Evolutionary conservation across 2,888 invertebrate species (phyloP).

Genomic region (Macrosiphum euphorbiae): DNA sequence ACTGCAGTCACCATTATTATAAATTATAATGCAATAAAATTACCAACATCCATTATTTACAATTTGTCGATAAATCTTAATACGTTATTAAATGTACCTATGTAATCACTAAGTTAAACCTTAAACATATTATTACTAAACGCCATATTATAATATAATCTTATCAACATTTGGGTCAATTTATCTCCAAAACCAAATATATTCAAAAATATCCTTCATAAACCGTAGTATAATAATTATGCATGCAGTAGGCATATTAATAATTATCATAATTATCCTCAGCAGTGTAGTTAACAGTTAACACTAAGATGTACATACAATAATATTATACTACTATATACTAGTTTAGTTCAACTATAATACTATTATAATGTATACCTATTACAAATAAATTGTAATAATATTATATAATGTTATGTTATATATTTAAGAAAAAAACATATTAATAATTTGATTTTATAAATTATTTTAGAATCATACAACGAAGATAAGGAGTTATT

Average conservation of each 20-base stretch:
- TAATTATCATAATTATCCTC: not conserved
- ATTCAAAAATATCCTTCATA: too few relatives aligned
- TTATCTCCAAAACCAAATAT: not conserved
- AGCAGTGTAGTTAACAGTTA: not conserved
- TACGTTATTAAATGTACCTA: not conserved
- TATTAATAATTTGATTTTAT: not conserved
- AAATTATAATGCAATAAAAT: not conserved
- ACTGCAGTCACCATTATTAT: not conserved
- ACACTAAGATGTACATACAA: too few relatives aligned
- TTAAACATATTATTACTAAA: not conserved
- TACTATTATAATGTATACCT: too few relatives aligned
- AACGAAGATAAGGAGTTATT: too few relatives aligned
- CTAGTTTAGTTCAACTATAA: too few relatives aligned
- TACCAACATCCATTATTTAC: not conserved
- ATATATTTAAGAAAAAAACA: not conserved
- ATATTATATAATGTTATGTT: too few relatives aligned
- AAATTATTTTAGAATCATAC: too few relatives aligned
- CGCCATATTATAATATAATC: not conserved
- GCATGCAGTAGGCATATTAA: too few relatives aligned
- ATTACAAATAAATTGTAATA: too few relatives aligned
- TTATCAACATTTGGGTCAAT: not conserved
- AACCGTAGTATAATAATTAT: not conserved
- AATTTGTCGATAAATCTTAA: not conserved
- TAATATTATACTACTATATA: too few relatives aligned
- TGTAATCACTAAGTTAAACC: not conserved